phyloP scores from a whole-genome alignment of 2,888 invertebrate genomes.

The Dione juno region DNA sequence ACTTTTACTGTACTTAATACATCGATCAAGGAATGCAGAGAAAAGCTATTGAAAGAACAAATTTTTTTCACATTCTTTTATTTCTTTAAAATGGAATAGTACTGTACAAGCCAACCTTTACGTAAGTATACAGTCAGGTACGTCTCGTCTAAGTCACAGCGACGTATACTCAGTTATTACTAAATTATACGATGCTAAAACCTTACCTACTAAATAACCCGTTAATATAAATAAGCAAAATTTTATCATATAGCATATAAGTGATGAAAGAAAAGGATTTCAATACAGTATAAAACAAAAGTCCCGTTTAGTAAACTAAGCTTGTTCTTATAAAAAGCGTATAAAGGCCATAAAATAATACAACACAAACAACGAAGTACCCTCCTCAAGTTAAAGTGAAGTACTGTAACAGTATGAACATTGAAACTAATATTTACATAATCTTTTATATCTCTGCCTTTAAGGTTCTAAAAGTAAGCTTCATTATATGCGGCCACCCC shows the following conservation, averaged over 20 bases:
- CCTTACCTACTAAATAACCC: too few species aligned
- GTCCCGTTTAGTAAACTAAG: neutral
- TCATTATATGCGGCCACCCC: too few species aligned
- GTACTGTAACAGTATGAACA: conserved; percentile 5
- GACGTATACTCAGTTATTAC: too few species aligned
- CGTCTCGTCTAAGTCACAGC: too few species aligned
- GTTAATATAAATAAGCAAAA: too few species aligned
- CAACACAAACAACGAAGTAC: neutral
- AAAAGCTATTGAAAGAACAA: neutral
- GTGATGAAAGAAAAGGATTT: neutral
- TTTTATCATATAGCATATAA: neutral
- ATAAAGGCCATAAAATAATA: conserved; percentile 4
- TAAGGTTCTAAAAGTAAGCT: neutral
- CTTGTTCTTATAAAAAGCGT: neutral
- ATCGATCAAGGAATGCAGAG: neutral
- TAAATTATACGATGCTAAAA: too few species aligned
- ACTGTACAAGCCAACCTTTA: too few species aligned
- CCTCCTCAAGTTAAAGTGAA: neutral
- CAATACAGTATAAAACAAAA: neutral
- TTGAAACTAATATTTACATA: conserved; percentile 3
- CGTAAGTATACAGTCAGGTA: too few species aligned
- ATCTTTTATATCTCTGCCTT: neutral
- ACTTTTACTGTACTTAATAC: neutral
- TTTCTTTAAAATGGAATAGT: too few species aligned
- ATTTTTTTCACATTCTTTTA: too few species aligned